Percentiles rank a stretch among this genome's conserved stretches.
Conservation (phyloP, 2,888 invertebrate species). For the Cantharis lateralis region DNA sequence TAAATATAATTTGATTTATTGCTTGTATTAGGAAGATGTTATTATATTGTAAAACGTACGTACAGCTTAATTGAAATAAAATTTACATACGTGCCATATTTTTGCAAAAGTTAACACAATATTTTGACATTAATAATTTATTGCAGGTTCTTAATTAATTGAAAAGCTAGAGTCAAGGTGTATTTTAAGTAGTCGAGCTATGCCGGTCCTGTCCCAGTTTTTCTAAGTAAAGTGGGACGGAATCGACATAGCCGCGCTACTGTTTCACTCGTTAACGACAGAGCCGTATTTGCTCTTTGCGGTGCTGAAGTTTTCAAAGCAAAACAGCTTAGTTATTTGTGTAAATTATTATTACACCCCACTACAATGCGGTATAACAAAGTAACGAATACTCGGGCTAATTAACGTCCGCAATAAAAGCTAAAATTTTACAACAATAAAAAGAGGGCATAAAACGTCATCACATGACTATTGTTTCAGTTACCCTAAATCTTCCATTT, state of each 20-base stretch:
- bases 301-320: background rate
- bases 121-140: slow-evolving; percentile 2
- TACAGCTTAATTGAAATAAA: slow-evolving; percentile 16
- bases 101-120: slow-evolving; percentile 1
- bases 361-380: background rate
- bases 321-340: background rate
- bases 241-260: too few relatives aligned
- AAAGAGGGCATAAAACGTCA: background rate
- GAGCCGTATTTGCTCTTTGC: background rate
- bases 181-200: background rate
- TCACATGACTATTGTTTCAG: background rate
- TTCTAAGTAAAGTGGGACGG: too few relatives aligned
- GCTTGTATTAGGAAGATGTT: slow-evolving; percentile 5
- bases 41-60: slow-evolving; percentile 12
- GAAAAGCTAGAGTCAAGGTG: background rate
- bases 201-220: too few relatives aligned
- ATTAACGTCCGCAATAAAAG: background rate
- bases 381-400: background rate
- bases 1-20: slow-evolving; percentile 16
- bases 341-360: background rate
- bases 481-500: background rate
- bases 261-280: background rate
- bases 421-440: background rate
- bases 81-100: slow-evolving; percentile 17
- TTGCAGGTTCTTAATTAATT: background rate